A percentile compares a stretch with the other conserved stretches of the same genome.
These are phyloP conservation scores for Rhamphomyia laevipes DNA, from an alignment of 2,888 invertebrate genomes.

Conservation along the genomic window DNA sequence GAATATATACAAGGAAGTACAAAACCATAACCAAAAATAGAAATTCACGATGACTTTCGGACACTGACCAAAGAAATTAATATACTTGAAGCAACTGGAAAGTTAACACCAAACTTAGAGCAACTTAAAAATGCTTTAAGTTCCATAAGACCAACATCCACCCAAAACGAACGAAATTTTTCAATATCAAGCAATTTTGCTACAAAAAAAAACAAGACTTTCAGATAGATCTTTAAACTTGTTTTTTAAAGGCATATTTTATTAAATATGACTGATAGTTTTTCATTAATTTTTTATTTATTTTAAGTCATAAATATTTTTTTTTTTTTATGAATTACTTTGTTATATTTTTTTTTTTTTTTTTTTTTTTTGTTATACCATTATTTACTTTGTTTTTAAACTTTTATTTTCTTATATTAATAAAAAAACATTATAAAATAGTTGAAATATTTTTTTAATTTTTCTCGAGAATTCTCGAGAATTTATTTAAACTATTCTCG, in stretches of 20 bases:
- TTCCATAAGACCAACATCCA: background rate
- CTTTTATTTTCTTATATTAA: background rate
- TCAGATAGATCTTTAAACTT: background rate
- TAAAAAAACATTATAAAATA: background rate
- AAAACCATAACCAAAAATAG: background rate
- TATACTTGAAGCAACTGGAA: background rate
- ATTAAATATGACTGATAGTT: background rate
- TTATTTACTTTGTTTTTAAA: background rate
- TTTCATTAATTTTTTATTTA: background rate
- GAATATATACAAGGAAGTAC: too few relatives aligned
- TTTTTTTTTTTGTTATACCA: background rate
- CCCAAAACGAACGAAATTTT: background rate
- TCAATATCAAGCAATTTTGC: background rate
- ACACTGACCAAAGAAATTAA: background rate
- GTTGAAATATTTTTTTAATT: background rate
- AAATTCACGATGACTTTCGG: background rate
- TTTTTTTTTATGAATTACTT: background rate
- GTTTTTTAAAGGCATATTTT: background rate
- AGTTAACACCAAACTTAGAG: background rate
- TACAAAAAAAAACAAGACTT: background rate
- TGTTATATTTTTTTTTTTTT: background rate
- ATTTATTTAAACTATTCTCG: background rate
- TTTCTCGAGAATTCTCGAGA: background rate
- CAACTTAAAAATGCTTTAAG: background rate
- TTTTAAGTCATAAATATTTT: background rate